Conservation (phyloP, 2,797 vertebrate species). For the Microctenopoma stevenorrisi region DNA sequence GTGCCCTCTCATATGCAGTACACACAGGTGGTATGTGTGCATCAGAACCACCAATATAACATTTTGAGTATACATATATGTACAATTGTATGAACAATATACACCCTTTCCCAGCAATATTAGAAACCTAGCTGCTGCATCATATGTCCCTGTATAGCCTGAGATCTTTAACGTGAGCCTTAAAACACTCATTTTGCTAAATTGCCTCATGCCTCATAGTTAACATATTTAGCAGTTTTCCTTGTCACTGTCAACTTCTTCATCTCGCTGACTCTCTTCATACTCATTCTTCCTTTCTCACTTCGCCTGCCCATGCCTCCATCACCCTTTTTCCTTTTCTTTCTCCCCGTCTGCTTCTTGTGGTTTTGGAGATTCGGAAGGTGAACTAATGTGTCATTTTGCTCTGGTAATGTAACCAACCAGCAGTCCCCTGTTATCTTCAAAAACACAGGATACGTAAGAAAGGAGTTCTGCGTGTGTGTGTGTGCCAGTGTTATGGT, state of each 20-base stretch:
- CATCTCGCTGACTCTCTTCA: not conserved
- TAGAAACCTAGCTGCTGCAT: conserved; percentile 8
- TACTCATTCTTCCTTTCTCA: not conserved
- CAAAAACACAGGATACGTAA: conserved; percentile 64
- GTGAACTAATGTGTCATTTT: conserved; percentile 64
- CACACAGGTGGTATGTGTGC: not conserved
- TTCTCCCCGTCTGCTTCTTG: not conserved
- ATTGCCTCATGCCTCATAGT: not conserved
- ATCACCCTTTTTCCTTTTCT: conserved; percentile 10
- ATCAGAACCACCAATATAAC: not conserved
- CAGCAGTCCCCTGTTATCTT: conserved; percentile 70
- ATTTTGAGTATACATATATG: not conserved
- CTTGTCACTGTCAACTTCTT: not conserved
- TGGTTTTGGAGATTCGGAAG: conserved; percentile 43
- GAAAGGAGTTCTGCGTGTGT: conserved; percentile 31
- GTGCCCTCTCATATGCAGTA: too few relatives aligned
- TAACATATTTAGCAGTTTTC: not conserved
- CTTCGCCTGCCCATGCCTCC: conserved; percentile 13
- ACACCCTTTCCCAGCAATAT: not conserved
- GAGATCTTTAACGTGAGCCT: conserved; percentile 15
- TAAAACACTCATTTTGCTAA: not conserved
- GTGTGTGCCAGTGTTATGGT: conserved; percentile 26
- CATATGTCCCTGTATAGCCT: not conserved
- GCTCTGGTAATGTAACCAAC: conserved; percentile 60
- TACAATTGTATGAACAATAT: too few relatives aligned